Base-by-base conservation (phyloP, 1,140 invertebrate species). In the Rhagoletis zephyria region DNA sequence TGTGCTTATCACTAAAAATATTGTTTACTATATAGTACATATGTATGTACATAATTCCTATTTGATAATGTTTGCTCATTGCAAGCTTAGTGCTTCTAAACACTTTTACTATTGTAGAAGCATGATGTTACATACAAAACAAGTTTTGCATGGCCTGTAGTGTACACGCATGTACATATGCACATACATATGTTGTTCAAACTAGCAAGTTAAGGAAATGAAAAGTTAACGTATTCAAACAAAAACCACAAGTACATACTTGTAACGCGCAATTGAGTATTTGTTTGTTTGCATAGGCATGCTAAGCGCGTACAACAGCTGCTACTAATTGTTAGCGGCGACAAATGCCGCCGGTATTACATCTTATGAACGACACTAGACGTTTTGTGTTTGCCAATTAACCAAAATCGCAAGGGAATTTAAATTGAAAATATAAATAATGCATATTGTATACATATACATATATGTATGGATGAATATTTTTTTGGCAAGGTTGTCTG, bases 171-270 rank as follows among this genome's bases (percentile, higher is more conserved):
- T 30, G 30, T 30, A 30, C 30, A 30, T 30, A 30, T 30, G 30
- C n/a, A n/a, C n/a, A n/a, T 42, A 14, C 1, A 81, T n/a, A 19
- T 16, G n/a, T 30, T 6, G 48, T n/a, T 19, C 48, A 19, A 19
- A 51, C 74, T 59, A 81, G 74, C 56, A 56, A 51, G 48, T 14
- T 30, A 77, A 45, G 45, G 70, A 77, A 77, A 77, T n/a, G 10
- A 77, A 81, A 81, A 81, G 74, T 81, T 16, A 16, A 56, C 74
- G 74, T 81, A 56, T 30, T 81, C 56, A 56, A 81, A 81, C 16
- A 51, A 81, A 81, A 16, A 4, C 9, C 12, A 14, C 0, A 3
- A 56, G 2, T 30, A 16, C 9, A n/a, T 56, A 59, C 10, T 81
- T 19, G 48, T 81, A 4, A 2, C 30, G 74, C n/a, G 19, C 74